Evolutionary conservation across 2,113 vertebrate genomes (phyloP), one percentile per base, ranked within the genome.

Genomic region (Dendrocopos noguchii): DNA sequence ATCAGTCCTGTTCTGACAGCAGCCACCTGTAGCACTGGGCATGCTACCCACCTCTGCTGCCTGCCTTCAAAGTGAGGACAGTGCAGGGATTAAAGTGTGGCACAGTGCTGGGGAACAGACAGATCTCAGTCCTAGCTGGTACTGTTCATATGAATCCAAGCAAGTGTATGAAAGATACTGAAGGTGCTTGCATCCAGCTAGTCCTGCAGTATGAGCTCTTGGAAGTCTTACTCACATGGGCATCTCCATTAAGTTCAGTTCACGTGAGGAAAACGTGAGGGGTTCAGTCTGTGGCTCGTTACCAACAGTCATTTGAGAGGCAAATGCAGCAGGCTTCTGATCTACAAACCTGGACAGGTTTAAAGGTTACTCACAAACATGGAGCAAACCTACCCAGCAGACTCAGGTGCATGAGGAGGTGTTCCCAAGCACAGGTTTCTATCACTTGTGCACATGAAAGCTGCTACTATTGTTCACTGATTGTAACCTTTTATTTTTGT

Each of bases 321-420:
- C 79, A 87, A 71, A 67, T 80, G 64, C n/a, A 90, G 75, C 36
- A 87, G 60, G 83, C 29, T 92, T 96, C 77, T 91, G 60, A 70
- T 80, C 64, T 90, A 88, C 52, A 80, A 85, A 86, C 80, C 77
- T 0, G 19, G 72, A 77, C 59, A 85, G n/a, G 42, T 83, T 93
- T 67, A 93, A 56, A 95, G 14, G 84, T 80, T 86, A 85, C 68
- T 91, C 72, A 93, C 33, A 77, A 83, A 83, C 3, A n/a, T 15
- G 67, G 64, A 36, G 79, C 28, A 90, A 70, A 74, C n/a, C 52
- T 94, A 50, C 70, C 56, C 33, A 89, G 21, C 34, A 59, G 20
- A 66, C 47, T 82, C 52, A 70, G 21, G 63, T 42, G 44, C 46
- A 59, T 1, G 1, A 70, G 92, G 50, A 94, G 13, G 27, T 47